Conservation (phyloP, 2,888 invertebrate genomes). For the Pecten maximus region DNA sequence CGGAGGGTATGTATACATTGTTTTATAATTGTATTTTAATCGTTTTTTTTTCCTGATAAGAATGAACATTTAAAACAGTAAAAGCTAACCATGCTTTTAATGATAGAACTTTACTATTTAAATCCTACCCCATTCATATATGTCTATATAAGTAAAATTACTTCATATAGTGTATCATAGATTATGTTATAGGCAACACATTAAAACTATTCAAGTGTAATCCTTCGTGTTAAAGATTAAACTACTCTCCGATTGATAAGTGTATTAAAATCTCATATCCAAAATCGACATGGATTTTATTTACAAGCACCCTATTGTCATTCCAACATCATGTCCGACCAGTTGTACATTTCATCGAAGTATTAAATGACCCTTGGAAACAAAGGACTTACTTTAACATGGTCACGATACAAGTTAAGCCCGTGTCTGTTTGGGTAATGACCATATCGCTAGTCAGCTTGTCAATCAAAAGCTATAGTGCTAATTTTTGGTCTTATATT, state of each 20-base stretch:
- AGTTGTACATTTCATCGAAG: not conserved
- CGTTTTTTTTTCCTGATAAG: not conserved
- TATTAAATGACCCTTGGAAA: slow-evolving; percentile 17
- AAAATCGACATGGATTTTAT: slow-evolving; percentile 21
- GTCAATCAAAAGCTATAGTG: not conserved
- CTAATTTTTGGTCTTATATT: too few species aligned
- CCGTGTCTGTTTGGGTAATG: not conserved
- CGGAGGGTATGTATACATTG: too few species aligned
- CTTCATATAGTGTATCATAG: not conserved
- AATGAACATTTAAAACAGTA: not conserved
- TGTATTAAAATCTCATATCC: slow-evolving; percentile 19
- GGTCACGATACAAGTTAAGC: not conserved
- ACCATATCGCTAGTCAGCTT: not conserved
- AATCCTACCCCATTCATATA: not conserved
- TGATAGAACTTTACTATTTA: not conserved
- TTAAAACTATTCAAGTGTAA: not conserved
- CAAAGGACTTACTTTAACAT: not conserved
- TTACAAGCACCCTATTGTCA: slow-evolving; percentile 16
- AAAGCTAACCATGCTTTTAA: not conserved
- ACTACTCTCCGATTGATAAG: not conserved
- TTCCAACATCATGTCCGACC: not conserved
- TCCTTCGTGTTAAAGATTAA: not conserved
- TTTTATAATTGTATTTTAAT: too few species aligned
- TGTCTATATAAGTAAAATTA: slow-evolving; percentile 26
- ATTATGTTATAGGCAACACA: not conserved